phyloP scores from a whole-genome alignment of 2,797 vertebrate genomes.

The Anguilla obscura region DNA sequence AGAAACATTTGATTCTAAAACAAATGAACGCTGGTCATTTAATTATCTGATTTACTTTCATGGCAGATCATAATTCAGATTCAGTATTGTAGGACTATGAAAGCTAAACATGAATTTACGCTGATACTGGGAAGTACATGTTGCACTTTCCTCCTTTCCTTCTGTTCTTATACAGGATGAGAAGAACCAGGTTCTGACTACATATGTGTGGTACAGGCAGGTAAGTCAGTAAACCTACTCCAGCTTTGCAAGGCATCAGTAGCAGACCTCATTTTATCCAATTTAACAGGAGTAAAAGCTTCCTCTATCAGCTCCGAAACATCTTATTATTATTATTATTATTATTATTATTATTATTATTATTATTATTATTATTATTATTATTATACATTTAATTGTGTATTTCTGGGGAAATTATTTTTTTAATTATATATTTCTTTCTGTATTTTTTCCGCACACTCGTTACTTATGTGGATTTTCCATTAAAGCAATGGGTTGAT shows the following conservation, averaged over 20 bases:
- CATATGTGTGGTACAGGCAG: conserved; percentile 83
- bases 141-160: not conserved
- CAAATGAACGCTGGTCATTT: not conserved
- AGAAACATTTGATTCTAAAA: not conserved
- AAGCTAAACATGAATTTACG: not conserved
- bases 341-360: conserved; percentile 1
- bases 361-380: not conserved
- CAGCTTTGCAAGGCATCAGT: not conserved
- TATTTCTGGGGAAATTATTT: not conserved
- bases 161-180: conserved; percentile 66
- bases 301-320: no score
- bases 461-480: not conserved
- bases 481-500: conserved; percentile 84
- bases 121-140: not conserved
- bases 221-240: conserved; percentile 49
- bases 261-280: not conserved
- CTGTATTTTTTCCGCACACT: not conserved
- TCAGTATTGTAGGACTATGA: not conserved
- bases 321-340: no score
- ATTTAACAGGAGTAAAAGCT: not conserved
- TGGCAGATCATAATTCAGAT: not conserved
- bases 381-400: not conserved
- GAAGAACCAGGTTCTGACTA: conserved; percentile 81
- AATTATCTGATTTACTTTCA: not conserved
- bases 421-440: not conserved